Evolutionary conservation across 2,888 invertebrate species (phyloP).

Genomic region (Melikaiella ostensackeni): DNA sequence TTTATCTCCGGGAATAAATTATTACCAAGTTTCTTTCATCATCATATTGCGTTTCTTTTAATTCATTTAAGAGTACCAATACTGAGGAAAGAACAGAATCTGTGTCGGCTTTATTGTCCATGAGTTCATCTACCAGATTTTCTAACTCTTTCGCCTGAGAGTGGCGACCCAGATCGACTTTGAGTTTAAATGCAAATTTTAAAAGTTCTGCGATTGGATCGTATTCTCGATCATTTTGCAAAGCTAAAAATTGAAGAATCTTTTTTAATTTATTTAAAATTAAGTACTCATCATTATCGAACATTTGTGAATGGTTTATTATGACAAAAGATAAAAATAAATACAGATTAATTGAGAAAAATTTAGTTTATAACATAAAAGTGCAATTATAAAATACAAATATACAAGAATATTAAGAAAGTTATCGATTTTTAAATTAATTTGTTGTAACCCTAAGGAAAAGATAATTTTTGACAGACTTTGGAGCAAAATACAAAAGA

Average conservation of each 20-base stretch:
- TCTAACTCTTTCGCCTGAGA: conserved; percentile 66
- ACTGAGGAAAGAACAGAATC: conserved; percentile 56
- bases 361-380: not conserved
- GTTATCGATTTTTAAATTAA: not conserved
- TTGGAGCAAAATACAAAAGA: conserved; percentile 13
- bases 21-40: conserved; percentile 58
- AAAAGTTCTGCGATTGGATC: conserved; percentile 70
- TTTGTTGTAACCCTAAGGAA: not conserved
- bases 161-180: conserved; percentile 55
- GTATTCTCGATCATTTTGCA: conserved; percentile 45
- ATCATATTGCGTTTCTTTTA: conserved; percentile 59
- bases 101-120: conserved; percentile 45
- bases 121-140: conserved; percentile 59
- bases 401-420: not conserved
- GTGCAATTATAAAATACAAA: not conserved
- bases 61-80: conserved; percentile 64
- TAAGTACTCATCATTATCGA: not conserved
- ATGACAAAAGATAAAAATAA: too few relatives aligned
- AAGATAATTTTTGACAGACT: not conserved
- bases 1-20: not conserved
- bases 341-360: not conserved
- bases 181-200: conserved; percentile 68
- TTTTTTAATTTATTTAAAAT: not conserved
- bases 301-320: too few relatives aligned
- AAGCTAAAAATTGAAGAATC: conserved; percentile 37